Evolutionary conservation across 2,113 vertebrate species (phyloP).

Genomic region (Laterallus jamaicensis): DNA sequence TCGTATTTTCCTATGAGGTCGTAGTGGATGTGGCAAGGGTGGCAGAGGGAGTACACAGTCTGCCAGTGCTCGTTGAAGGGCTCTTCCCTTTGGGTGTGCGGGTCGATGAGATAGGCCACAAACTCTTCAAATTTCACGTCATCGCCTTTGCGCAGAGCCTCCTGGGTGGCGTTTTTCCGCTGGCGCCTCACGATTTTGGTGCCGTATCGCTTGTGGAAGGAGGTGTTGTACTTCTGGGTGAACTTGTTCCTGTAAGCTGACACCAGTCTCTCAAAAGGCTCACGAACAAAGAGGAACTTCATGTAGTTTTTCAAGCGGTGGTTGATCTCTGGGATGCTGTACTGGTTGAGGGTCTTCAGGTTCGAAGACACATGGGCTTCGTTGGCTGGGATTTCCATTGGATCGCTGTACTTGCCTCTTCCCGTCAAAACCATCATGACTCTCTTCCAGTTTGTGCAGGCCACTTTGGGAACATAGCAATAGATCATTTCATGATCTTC

Average conservation of each 20-base stretch:
- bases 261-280: constrained; percentile 96
- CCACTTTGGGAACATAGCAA: constrained; percentile 98
- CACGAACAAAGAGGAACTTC: constrained; percentile 97
- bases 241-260: constrained; percentile 99
- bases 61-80: constrained; percentile 99
- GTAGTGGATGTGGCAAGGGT: constrained; percentile 97
- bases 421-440: constrained; percentile 99
- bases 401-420: constrained; percentile 92
- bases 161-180: constrained; percentile 92
- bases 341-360: constrained; percentile 95
- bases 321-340: constrained; percentile 96
- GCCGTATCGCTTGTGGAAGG: constrained; percentile 97
- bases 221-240: constrained; percentile 97
- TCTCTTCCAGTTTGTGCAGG: constrained; percentile 99
- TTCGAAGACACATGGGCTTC: constrained; percentile 94
- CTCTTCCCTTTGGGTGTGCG: constrained; percentile 90
- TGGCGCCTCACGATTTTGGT: constrained; percentile 94
- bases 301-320: constrained; percentile 97
- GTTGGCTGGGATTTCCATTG: constrained; percentile 95
- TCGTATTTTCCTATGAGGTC: constrained; percentile 98
- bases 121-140: constrained; percentile 95
- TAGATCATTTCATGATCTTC: constrained; percentile 97
- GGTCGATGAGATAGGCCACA: constrained; percentile 91
- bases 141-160: constrained; percentile 85
- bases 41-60: constrained; percentile 93